Evolutionary conservation across 53 echinoderm and acorn worm genomes (phyloP).

Genomic region (Actinopyga echinites): DNA sequence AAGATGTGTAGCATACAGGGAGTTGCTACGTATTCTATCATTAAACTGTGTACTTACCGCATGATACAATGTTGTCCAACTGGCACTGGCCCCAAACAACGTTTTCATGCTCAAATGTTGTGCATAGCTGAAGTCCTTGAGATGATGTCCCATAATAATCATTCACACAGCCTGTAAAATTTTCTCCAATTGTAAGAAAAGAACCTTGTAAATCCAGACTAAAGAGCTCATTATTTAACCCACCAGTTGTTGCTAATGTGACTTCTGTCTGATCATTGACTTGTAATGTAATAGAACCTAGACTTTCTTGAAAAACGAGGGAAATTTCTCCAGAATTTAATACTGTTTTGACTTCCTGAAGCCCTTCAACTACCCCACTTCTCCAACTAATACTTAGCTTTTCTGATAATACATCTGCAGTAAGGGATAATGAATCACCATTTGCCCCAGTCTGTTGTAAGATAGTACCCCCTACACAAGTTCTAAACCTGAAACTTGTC

Average conservation of each 20-base stretch:
- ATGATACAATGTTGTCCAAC: background rate
- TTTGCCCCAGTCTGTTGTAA: constrained; percentile 62
- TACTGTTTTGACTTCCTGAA: background rate
- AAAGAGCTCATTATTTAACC: background rate
- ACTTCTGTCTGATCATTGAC: background rate
- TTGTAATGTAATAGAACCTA: background rate
- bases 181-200: background rate
- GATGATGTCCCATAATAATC: background rate
- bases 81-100: constrained; percentile 1
- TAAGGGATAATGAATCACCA: constrained; percentile 61
- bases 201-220: background rate
- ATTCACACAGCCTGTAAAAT: constrained; percentile 21
- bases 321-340: background rate
- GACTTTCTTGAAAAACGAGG: background rate
- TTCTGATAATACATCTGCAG: background rate
- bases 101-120: background rate
- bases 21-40: no score
- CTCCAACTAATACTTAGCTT: background rate
- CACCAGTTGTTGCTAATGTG: background rate
- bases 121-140: background rate
- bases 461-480: constrained; percentile 79
- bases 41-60: constrained; percentile 22
- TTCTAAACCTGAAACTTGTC: constrained; percentile 67
- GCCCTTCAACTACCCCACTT: background rate
- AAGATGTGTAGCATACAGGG: no score